phyloP scores from a whole-genome alignment of 64 coral and sea anemone genomes.

The Hydrozoanthus tunicans region DNA sequence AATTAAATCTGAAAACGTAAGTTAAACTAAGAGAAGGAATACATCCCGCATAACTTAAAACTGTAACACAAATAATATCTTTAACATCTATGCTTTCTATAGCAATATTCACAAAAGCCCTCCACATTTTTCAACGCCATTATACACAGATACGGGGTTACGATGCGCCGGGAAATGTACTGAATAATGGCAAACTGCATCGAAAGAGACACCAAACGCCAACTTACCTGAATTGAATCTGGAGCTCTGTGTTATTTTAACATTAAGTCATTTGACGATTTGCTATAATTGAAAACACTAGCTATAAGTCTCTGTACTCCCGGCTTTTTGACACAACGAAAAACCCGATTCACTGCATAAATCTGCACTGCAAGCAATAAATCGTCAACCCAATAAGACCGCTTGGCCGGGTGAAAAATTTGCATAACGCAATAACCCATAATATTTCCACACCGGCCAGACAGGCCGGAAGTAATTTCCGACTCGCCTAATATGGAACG shows the following conservation, averaged over 20 bases:
- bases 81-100: not conserved
- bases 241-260: slow-evolving; percentile 1
- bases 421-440: slow-evolving; percentile 33
- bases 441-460: not conserved
- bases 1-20: not conserved
- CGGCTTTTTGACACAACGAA: slow-evolving; percentile 52
- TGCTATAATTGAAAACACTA: slow-evolving; percentile 2
- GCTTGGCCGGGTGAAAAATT: not conserved
- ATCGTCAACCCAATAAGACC: not conserved
- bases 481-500: not conserved
- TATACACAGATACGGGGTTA: not conserved
- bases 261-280: slow-evolving; percentile 57
- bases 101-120: not conserved
- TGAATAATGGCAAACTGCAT: too few species aligned
- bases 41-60: too few species aligned
- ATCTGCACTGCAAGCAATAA: not conserved
- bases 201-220: not conserved
- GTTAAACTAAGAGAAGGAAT: not conserved
- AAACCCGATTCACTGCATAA: not conserved
- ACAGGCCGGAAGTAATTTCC: not conserved
- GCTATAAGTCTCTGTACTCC: not conserved
- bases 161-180: not conserved
- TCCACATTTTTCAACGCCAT: not conserved
- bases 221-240: not conserved
- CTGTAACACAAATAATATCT: too few species aligned